Conservation (phyloP, 1,140 invertebrate species). For the Leucophenga varia region DNA sequence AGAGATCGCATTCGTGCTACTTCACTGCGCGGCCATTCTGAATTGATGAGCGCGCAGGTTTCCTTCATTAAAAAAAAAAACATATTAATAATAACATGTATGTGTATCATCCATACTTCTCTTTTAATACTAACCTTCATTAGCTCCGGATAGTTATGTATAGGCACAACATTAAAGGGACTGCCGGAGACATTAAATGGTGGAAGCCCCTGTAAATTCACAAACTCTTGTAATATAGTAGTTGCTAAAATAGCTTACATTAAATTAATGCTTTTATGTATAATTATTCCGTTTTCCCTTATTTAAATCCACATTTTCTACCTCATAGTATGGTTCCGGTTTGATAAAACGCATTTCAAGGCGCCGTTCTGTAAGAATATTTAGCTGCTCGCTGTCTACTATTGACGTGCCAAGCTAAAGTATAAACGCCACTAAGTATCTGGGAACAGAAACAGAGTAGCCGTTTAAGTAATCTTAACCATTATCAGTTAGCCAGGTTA, state of each 20-base stretch:
- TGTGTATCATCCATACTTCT: not conserved
- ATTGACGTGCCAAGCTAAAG: conserved; percentile 29
- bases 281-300: too few relatives aligned
- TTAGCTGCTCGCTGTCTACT: conserved; percentile 15
- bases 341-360: conserved; percentile 51
- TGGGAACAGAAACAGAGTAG: conserved; percentile 19
- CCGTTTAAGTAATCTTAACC: too few relatives aligned
- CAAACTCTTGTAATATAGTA: not conserved
- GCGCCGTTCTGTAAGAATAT: not conserved
- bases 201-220: conserved; percentile 49
- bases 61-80: too few relatives aligned
- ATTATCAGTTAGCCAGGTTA: too few relatives aligned
- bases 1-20: conserved; percentile 72
- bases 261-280: too few relatives aligned
- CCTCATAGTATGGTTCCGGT: conserved; percentile 54
- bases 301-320: conserved; percentile 26
- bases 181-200: conserved; percentile 54
- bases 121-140: conserved; percentile 46
- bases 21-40: conserved; percentile 77
- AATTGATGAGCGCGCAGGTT: conserved; percentile 74
- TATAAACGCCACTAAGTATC: conserved; percentile 29
- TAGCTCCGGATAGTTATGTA: conserved; percentile 71
- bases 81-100: not conserved
- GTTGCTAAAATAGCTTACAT: not conserved
- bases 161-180: conserved; percentile 61